Percentiles rank a stretch among this genome's conserved stretches.
phyloP scores from a whole-genome alignment of 2,888 invertebrate species.

The Melangyna quadrimaculata region DNA sequence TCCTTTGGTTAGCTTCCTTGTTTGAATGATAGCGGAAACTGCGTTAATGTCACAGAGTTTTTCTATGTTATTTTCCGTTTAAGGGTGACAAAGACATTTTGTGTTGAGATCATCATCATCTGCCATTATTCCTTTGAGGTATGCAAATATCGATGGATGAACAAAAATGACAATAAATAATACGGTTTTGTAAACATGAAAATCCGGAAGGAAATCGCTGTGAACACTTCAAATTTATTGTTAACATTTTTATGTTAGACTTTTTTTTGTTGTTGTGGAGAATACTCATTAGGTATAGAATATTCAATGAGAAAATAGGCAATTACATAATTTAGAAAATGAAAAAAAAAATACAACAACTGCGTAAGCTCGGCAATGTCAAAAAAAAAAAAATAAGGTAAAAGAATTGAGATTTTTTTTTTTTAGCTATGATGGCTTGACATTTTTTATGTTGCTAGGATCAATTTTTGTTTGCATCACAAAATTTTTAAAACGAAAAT shows the following conservation, averaged over 20 bases:
- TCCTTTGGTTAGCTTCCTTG: constrained; percentile 47
- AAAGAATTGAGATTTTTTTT: too few relatives aligned
- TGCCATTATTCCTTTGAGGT: not conserved
- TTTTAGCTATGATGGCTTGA: too few relatives aligned
- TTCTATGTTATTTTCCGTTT: not conserved
- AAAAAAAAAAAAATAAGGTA: too few relatives aligned
- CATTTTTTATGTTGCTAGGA: too few relatives aligned
- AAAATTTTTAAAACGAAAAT: too few relatives aligned
- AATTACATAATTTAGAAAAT: not conserved
- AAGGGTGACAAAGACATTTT: not conserved
- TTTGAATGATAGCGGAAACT: constrained; percentile 50
- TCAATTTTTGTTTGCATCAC: too few relatives aligned
- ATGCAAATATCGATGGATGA: constrained; percentile 24
- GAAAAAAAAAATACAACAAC: too few relatives aligned
- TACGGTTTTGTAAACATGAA: not conserved
- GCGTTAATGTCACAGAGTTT: not conserved
- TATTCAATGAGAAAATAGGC: not conserved
- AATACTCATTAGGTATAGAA: too few relatives aligned
- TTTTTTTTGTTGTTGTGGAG: too few relatives aligned
- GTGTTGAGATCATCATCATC: not conserved
- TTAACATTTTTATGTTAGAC: not conserved
- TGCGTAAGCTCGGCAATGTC: too few relatives aligned
- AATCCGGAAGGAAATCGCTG: constrained; percentile 15
- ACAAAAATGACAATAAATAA: not conserved
- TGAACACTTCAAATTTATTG: not conserved